Evolutionary conservation across 92 coral and sea anemone genomes (phyloP).

Genomic region (Umimayanthus chanpuru): DNA sequence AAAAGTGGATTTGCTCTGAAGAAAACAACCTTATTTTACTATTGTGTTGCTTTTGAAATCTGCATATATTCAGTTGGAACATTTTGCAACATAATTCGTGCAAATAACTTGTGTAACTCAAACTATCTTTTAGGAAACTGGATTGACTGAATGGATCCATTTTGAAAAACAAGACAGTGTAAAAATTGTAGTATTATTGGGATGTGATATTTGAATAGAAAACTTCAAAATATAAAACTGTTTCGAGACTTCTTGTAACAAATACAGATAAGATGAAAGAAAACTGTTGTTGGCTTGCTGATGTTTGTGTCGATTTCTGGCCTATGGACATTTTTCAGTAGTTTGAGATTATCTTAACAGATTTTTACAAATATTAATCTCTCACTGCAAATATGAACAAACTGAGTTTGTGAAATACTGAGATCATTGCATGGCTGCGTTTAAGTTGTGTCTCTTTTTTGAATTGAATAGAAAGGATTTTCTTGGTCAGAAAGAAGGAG

Average conservation of each 20-base stretch:
- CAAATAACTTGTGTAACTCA: background rate
- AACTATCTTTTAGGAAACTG: no score
- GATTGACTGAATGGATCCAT: no score
- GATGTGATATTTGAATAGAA: background rate
- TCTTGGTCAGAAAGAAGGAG: no score
- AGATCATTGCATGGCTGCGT: background rate
- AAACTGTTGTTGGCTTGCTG: no score
- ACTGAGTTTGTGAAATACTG: background rate
- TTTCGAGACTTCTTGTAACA: background rate
- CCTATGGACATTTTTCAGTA: no score
- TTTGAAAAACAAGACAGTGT: background rate
- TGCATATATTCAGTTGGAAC: background rate
- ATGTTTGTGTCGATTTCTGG: background rate
- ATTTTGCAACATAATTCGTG: background rate
- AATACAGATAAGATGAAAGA: background rate
- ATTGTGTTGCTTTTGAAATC: background rate
- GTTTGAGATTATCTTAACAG: no score
- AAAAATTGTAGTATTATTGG: no score
- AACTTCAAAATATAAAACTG: background rate
- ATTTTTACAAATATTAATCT: background rate
- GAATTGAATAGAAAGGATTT: no score
- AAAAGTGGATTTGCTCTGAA: background rate
- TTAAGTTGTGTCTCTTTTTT: no score
- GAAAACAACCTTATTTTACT: background rate
- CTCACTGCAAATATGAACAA: no score